Base-by-base conservation (phyloP, 2,113 vertebrate genomes). In the Lanius collurio region DNA sequence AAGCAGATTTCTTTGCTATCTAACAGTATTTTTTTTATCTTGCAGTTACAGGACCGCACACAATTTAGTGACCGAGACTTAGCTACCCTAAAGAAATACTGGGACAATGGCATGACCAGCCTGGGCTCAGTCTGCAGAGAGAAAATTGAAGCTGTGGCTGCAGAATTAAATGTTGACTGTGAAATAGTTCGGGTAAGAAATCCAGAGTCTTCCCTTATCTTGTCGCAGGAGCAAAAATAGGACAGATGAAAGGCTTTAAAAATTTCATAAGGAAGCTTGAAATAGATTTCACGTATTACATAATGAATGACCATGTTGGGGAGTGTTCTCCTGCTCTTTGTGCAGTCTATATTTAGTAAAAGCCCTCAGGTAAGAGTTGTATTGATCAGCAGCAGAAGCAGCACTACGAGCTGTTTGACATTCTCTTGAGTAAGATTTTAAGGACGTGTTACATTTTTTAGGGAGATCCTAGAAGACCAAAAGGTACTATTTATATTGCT, bases 101-200 rank as follows among this genome's bases (percentile, higher is more conserved):
- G 99, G 99, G 99, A 99, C 97, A 98, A 99, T 93, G 99, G 99
- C 90, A 99, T 99, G 99, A 99, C 99, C 94, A 99, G 99, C 95
- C 98, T 99, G 98, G 99, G 99, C 87, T 99, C 99, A 49, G 98
- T 99, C 88, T 99, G 99, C 98, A 98, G 98, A 98, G 99, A 99
- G 97, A 99, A 99, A 98, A 99, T 99, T 95, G 98, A 98, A 78
- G 99, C 99, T 53, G 99, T 99, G 83, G 99, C 99, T 77, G 98
- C 98, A 89, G 99, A 99, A 82, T 98, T 99, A 97, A 99, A 97
- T 78, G 99, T 99, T 94, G 99, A 99, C 98, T 99, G 98, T 98
- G 99, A 99, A 98, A 99, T 99, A 98, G 98, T 99, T 95, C 99
- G 99, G 99, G 99, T 99, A 98, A 98, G 98, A 95, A 84, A 95